These are phyloP conservation scores for Dicyrtoma fusca DNA, from an alignment of 2,888 invertebrate genomes.

Conservation along the genomic window DNA sequence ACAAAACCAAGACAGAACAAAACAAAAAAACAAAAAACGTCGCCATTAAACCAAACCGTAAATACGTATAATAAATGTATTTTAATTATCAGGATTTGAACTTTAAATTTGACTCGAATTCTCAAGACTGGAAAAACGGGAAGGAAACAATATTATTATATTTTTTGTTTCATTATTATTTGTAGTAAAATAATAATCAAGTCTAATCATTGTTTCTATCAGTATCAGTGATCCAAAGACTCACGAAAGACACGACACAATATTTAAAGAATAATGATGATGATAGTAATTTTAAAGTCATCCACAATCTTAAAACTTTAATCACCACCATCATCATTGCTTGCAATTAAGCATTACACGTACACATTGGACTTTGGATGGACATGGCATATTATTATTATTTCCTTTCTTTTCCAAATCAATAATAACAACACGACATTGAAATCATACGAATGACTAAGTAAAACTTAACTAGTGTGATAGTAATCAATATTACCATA, in stretches of 20 bases:
- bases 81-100: constrained; percentile 22
- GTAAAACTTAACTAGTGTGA: no score
- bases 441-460: no score
- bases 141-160: constrained; percentile 1
- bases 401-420: no score
- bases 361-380: no score
- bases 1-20: neutral
- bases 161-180: neutral
- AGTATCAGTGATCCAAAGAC: neutral
- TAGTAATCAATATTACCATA: no score
- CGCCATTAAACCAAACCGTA: neutral
- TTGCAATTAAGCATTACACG: no score
- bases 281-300: no score
- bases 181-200: constrained; percentile 10
- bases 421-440: no score
- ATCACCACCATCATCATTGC: no score
- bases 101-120: constrained; percentile 27
- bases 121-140: constrained; percentile 6
- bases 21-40: neutral
- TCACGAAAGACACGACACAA: constrained; percentile 13
- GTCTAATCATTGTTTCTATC: neutral
- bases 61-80: constrained; percentile 2
- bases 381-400: no score
- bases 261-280: no score
- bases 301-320: no score